Evolutionary conservation across 2,888 invertebrate genomes (phyloP).

Genomic region (Cyclophora punctaria): DNA sequence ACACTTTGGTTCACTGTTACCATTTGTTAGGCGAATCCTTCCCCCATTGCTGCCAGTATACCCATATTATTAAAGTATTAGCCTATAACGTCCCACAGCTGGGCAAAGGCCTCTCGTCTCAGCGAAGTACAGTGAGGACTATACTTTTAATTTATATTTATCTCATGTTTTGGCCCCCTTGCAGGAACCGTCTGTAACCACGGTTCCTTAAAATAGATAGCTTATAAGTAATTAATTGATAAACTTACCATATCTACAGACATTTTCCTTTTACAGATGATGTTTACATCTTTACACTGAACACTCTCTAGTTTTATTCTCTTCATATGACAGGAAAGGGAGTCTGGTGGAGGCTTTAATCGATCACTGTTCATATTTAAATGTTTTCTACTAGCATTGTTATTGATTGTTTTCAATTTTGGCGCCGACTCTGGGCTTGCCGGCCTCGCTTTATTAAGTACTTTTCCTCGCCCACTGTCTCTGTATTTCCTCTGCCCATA

Average conservation of each 20-base stretch:
- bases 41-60: too few relatives aligned
- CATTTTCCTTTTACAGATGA: conserved; percentile 46
- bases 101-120: too few relatives aligned
- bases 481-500: conserved; percentile 60
- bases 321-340: conserved; percentile 53
- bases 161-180: too few relatives aligned
- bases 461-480: conserved; percentile 56
- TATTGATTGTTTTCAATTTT: conserved; percentile 24
- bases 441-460: conserved; percentile 49
- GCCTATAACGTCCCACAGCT: too few relatives aligned
- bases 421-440: conserved; percentile 33
- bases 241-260: conserved; percentile 47
- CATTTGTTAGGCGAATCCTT: too few relatives aligned
- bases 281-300: conserved; percentile 20
- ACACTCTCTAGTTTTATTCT: conserved; percentile 50
- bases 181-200: too few relatives aligned
- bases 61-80: too few relatives aligned
- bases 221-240: not conserved
- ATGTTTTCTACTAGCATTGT: conserved; percentile 24
- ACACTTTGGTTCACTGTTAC: too few relatives aligned
- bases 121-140: too few relatives aligned
- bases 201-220: too few relatives aligned
- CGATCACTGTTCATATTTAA: conserved; percentile 31
- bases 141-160: too few relatives aligned
- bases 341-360: conserved; percentile 52